Conservation (phyloP, 2,888 invertebrate species). For the Zootermopsis nevadensis region DNA sequence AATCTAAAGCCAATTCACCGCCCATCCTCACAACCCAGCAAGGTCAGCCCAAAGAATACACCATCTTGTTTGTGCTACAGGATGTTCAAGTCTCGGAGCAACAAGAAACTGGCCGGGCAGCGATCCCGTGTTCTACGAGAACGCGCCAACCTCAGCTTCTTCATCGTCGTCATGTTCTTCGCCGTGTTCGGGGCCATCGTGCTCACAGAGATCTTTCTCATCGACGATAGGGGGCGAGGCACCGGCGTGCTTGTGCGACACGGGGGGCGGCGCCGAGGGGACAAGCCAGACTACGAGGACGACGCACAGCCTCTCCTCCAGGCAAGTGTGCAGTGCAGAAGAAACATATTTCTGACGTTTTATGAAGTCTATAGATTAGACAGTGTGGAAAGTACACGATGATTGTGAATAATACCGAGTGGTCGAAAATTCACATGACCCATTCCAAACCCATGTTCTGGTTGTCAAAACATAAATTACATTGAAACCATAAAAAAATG, state of each 20-base stretch:
- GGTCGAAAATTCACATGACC: no score
- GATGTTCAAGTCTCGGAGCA: constrained; percentile 28
- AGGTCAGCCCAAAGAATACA: no score
- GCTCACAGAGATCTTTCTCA: constrained; percentile 83
- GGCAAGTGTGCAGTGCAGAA: no score
- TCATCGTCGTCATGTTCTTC: constrained; percentile 91
- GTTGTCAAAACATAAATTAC: no score
- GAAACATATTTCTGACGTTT: no score
- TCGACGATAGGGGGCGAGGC: constrained; percentile 71
- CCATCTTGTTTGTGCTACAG: neutral
- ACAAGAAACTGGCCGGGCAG: constrained; percentile 38
- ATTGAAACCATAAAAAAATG: no score
- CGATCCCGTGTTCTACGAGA: constrained; percentile 62
- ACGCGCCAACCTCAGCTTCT: constrained; percentile 88
- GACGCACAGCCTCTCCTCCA: constrained; percentile 48
- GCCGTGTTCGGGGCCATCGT: constrained; percentile 89
- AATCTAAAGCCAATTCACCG: no score
- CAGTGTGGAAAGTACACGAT: no score
- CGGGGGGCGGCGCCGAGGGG: constrained; percentile 59
- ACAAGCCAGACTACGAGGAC: constrained; percentile 55
- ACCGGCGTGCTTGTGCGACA: constrained; percentile 66
- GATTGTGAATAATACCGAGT: no score
- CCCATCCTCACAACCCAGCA: no score
- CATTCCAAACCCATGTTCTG: no score
- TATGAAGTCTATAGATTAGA: no score